Evolutionary conservation across 2,113 vertebrate genomes (phyloP), one percentile per base, ranked within the genome.

Genomic region (Rhineura floridana): DNA sequence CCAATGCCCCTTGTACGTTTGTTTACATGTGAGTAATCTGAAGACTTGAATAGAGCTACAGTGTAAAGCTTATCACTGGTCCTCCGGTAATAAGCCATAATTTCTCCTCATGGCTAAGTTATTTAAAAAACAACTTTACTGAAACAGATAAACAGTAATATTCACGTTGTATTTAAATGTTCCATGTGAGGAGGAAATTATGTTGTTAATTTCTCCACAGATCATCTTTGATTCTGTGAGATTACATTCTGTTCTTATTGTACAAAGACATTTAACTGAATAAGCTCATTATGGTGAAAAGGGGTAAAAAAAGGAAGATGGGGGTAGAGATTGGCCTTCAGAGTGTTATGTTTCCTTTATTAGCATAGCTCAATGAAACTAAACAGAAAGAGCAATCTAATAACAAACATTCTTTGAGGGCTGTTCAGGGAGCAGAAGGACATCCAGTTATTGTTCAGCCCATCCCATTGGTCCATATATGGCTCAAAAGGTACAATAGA

Each of bases 361-460:
- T 96, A 97, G 94, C 96, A 96, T 96, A 95, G 94, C 94, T 94
- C 97, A 95, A 95, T 96, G 95, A 96, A 97, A 96, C 95, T 96
- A 94, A 96, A 96, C 97, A 97, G 96, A 96, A 96, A 96, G 95
- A 95, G 94, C 95, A 97, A 97, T 97, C 96, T 97, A 97, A 97
- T 97, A 97, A 97, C 96, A 96, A 97, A 97, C 96, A 96, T 97
- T 97, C 96, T 97, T 96, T 96, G 96, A 97, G 96, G 95, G 96
- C 94, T 96, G 95, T 94, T 96, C 96, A 92, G 97, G 95, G 96
- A 97, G 96, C 96, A 97, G 97, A 96, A 97, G 97, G 97, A 97
- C 97, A 97, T 97, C 97, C 97, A 97, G 95, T 97, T 96, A 98
- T 97, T 98, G 97, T 97, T 96, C 95, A 93, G 89, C 95, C 96